Evolutionary conservation across 2,888 invertebrate genomes (phyloP).

Genomic region (Reticulitermes lucifugus): DNA sequence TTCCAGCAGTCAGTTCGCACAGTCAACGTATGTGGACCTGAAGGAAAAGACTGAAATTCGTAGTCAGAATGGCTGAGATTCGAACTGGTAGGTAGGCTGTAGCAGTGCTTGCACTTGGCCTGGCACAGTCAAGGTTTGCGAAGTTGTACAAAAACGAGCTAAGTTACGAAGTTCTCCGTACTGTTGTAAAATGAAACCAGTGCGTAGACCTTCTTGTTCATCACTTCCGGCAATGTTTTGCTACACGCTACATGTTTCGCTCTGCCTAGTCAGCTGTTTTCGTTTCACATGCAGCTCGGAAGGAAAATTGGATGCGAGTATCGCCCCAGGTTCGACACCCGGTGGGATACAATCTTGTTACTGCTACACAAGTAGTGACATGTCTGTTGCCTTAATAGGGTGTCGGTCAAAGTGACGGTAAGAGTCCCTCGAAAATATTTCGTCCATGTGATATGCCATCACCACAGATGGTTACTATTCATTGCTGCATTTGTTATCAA

Average conservation of each 20-base stretch:
- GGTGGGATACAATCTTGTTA: neutral
- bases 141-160: too few relatives aligned
- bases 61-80: too few relatives aligned
- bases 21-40: too few relatives aligned
- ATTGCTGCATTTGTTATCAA: too few relatives aligned
- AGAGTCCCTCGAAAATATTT: too few relatives aligned
- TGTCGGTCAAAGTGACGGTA: neutral
- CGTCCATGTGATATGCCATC: too few relatives aligned
- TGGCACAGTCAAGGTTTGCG: too few relatives aligned
- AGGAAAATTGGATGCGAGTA: neutral
- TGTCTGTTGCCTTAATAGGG: neutral
- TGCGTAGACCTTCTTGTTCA: neutral
- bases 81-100: too few relatives aligned
- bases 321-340: neutral
- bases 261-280: neutral
- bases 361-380: neutral
- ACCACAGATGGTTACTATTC: too few relatives aligned
- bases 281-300: neutral
- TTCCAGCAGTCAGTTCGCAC: too few relatives aligned
- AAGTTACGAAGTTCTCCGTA: neutral
- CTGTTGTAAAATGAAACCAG: neutral
- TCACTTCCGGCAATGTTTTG: neutral
- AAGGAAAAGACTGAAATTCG: too few relatives aligned
- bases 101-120: too few relatives aligned
- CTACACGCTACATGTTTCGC: neutral